Evolutionary conservation across 2,113 vertebrate species (phyloP), one percentile per base, ranked within the genome.

Genomic region (Colinus virginianus): DNA sequence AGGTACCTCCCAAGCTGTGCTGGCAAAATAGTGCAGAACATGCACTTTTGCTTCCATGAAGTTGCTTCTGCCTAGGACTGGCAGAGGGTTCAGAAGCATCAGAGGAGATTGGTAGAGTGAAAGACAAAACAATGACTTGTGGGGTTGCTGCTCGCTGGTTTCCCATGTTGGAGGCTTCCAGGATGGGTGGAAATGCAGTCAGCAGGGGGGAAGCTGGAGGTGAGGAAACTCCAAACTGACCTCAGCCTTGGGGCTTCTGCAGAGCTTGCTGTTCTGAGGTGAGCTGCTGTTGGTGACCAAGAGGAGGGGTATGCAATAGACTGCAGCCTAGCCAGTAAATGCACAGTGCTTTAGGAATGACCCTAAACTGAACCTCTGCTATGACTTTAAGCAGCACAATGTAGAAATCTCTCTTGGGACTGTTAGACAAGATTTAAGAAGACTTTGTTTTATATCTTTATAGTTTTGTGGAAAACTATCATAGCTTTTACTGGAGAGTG

Each of bases 211-310:
- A 42, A 13, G 11, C 1, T 25, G 19, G 51, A 68, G 42, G 2
- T 34, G 5, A 42, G 26, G 23, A 76, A 85, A 68, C 6, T 13
- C 12, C 2, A 9, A 43, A 18, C 17, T 40, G 21, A 48, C 20
- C 3, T 78, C 21, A 75, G 36, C 30, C n/a, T 67, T 53, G 18
- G 13, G 15, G 5, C 1, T 72, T 59, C 49, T 68, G 22, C 36
- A 56, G 56, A 90, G 43, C 13, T 84, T 78, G 4, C 18, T 1
- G 0, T 10, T 64, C 20, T 61, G 56, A 51, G 28, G 2, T 45
- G 43, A 78, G 11, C 4, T 56, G 4, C 3, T 21, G 2, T 34
- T 85, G 12, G 34, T 23, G 21, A 55, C 42, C 0, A 0, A 86
- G 28, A 4, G 28, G 34, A 51, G 48, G 3, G 3, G 3, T 13